Percentiles rank a stretch among this genome's conserved stretches.
Conservation (phyloP, 1,140 invertebrate species). For the Zaprionus ornatus region DNA sequence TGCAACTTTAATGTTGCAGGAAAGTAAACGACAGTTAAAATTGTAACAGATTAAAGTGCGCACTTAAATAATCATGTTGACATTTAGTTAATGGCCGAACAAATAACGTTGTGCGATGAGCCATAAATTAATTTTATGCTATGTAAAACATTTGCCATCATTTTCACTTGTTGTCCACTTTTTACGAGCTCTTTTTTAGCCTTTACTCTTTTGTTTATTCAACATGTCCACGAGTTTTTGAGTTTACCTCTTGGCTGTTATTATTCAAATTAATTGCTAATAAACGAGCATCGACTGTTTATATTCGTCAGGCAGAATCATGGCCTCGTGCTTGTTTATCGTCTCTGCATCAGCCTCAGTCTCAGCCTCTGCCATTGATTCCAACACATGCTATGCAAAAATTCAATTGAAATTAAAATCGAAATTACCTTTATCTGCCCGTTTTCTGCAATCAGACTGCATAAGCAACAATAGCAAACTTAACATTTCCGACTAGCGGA, state of each 20-base stretch:
- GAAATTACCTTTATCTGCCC: slow-evolving; percentile 58
- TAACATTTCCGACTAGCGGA: not conserved
- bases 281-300: slow-evolving; percentile 69
- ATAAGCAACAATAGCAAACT: not conserved
- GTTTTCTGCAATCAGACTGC: slow-evolving; percentile 22
- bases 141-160: not conserved
- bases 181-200: slow-evolving; percentile 28
- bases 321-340: slow-evolving; percentile 52
- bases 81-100: slow-evolving; percentile 12
- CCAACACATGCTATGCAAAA: slow-evolving; percentile 44
- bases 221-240: slow-evolving; percentile 56
- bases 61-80: not conserved
- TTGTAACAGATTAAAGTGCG: slow-evolving; percentile 1
- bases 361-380: slow-evolving; percentile 49
- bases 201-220: slow-evolving; percentile 52
- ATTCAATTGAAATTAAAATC: slow-evolving; percentile 22
- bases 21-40: not conserved
- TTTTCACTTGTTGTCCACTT: slow-evolving; percentile 18
- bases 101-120: not conserved
- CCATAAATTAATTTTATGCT: slow-evolving; percentile 18
- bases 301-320: slow-evolving; percentile 53
- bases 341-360: slow-evolving; percentile 24
- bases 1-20: not conserved
- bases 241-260: slow-evolving; percentile 51
- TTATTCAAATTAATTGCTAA: slow-evolving; percentile 78